Evolutionary conservation across 2,797 vertebrate genomes (phyloP), one percentile per base, ranked within the genome.

Genomic region (Sebastes oblongus): DNA sequence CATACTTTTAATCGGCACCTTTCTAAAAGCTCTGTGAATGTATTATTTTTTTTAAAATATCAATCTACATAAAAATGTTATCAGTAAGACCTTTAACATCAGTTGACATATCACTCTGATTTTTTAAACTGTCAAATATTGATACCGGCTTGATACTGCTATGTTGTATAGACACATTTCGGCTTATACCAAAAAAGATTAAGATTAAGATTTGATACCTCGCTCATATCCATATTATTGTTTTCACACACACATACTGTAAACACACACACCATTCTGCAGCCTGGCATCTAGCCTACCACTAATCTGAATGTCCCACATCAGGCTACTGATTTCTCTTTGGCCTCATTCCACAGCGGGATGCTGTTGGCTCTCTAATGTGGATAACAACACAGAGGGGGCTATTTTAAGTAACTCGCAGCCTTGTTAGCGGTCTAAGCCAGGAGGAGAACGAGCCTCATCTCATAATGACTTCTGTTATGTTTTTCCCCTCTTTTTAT

Each of bases 391-490:
- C 61, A 74, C 64, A 60, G 8, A 30, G 34, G 65, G 68, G 64
- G 68, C 62, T 91, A 90, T 91, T 92, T 90, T 83, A 76, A 77
- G 84, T 68, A 78, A 76, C 78, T 71, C 9, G 4, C 36, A 54
- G 69, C 39, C 22, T 46, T 50, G 55, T 87, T 34, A 70, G 50
- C 8, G 52, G 72, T 62, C 55, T 78, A 56, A 80, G 77, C 64
- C 77, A 62, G 39, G 65, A 81, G 69, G 85, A 74, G 32, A 86
- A 83, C n/a, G 6, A 82, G 32, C 72, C 58, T 77, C 32, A 69
- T 89, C 69, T 84, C 56, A 61, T 78, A 67, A 75, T 81, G 65
- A 86, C 66, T 81, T 75, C 81, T 85, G 66, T 75, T 65, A 78
- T 73, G 74, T 83, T 81, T 72, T 61, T 4, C 34, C 30, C 61